A percentile compares a stretch with the other conserved stretches of the same genome.
These are phyloP conservation scores for Scaptomyza hsui DNA, from an alignment of 1,140 invertebrate genomes.

Conservation along the genomic window DNA sequence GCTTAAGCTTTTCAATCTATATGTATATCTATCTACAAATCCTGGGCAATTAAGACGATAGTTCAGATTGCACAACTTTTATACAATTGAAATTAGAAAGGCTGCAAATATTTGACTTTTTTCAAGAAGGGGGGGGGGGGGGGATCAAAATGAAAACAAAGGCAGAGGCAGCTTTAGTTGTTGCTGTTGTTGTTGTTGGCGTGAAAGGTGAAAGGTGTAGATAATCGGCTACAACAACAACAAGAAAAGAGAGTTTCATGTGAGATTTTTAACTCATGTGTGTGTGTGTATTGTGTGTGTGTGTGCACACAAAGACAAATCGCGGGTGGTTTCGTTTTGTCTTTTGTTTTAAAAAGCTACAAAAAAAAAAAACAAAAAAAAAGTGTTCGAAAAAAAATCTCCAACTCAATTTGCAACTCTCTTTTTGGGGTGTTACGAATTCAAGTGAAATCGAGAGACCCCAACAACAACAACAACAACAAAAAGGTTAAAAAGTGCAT, in stretches of 20 bases:
- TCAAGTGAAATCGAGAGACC: constrained; percentile 71
- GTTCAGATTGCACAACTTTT: constrained; percentile 65
- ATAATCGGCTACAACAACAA: constrained; percentile 61
- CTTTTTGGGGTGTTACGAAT: constrained; percentile 73
- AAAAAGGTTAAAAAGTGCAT: constrained; percentile 71
- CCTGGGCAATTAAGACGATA: constrained; percentile 53
- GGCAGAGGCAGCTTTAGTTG: constrained; percentile 47
- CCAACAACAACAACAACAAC: constrained; percentile 31
- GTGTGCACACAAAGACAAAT: constrained; percentile 48
- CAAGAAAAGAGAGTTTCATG: constrained; percentile 71
- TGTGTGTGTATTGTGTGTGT: constrained; percentile 8
- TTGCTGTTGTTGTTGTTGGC: constrained; percentile 58
- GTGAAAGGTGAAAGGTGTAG: constrained; percentile 82
- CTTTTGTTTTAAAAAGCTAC: constrained; percentile 72
- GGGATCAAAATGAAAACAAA: constrained; percentile 69
- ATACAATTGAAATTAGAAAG: constrained; percentile 80
- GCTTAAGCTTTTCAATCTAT: constrained; percentile 11
- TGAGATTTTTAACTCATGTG: constrained; percentile 40
- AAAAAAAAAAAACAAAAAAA: too few relatives aligned
- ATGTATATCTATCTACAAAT: constrained; percentile 11
- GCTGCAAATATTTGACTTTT: constrained; percentile 49
- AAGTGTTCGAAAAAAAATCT: constrained; percentile 55
- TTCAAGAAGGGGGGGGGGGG: not conserved
- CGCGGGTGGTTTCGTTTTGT: constrained; percentile 76
- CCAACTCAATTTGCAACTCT: constrained; percentile 52